Base-by-base conservation (phyloP, 1,140 invertebrate species). In the Steinernema feltiae region DNA sequence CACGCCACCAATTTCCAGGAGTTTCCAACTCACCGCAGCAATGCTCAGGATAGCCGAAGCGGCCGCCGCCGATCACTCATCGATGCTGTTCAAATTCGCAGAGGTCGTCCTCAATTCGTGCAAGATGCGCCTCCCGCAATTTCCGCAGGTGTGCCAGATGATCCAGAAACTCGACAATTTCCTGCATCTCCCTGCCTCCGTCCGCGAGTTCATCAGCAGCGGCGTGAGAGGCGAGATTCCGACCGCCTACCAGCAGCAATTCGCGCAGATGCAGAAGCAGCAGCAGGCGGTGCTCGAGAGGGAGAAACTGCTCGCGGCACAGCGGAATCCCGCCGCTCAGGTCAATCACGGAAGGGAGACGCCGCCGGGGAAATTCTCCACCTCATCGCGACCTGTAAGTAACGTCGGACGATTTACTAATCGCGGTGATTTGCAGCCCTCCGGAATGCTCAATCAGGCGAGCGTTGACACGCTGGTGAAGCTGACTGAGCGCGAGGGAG, bases 381-480 rank as follows among this genome's bases (percentile, higher is more conserved):
- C n/a, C 24, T 27, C 63, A 15, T 18, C 48, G 27, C 3, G 30
- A 71, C 18, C 69, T 30, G 29, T 1, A 79, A 75, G 72, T 76
- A 27, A 31, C 1, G 30, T 74, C 17, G 29, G 27, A 17, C 30
- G 30, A 35, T 32, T 32, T 41, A 24, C 46, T 32, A 71, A 71
- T 27, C 69, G n/a, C 17, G 48, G 32, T 12, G 30, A 63, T 89
- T 86, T 32, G 79, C 81, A 18, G 70, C 63, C 27, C 41, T 29
- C 74, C 21, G 70, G 21, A 32, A 29, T 53, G 69, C 27, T 95
- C 0, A 97, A 94, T 88, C 94, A 95, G 0, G 98, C 96, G 7
- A 99, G 98, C 86, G 98, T 98, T 77, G 95, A 98, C 83, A 99
- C 95, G 0, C 88, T 99, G 69, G 88, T 98, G 0, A 93, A 93